Evolutionary conservation across 2,113 vertebrate species (phyloP).

Genomic region (Notechis scutatus): DNA sequence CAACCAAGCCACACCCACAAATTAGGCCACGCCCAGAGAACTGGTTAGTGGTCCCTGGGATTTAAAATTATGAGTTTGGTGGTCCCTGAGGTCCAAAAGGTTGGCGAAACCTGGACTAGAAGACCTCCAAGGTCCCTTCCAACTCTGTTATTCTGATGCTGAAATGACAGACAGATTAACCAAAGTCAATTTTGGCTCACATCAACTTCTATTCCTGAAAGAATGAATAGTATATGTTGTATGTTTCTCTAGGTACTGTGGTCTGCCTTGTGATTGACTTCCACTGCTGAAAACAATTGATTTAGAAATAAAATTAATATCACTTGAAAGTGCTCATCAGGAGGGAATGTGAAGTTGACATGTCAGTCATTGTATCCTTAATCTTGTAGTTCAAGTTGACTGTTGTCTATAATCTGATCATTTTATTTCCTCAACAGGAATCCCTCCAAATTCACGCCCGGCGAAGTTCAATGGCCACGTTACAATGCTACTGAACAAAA

Average conservation of each 20-base stretch:
- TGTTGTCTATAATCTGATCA: neutral
- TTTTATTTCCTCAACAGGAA: neutral
- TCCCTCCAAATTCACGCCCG: neutral
- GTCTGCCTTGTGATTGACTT: neutral
- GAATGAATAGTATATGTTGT: neutral
- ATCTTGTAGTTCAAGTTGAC: neutral
- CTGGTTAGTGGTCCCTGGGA: no score
- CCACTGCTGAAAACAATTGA: neutral
- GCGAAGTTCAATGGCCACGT: neutral
- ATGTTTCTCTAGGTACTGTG: neutral
- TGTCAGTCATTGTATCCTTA: no score
- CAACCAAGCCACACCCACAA: no score
- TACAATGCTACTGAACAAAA: constrained; percentile 6
- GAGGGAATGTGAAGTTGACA: neutral
- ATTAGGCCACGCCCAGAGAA: no score
- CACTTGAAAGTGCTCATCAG: neutral
- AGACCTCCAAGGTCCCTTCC: neutral
- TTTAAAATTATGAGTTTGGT: no score
- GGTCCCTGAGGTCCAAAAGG: no score
- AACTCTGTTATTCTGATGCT: neutral
- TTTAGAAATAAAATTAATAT: neutral
- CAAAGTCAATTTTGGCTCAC: neutral
- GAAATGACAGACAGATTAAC: neutral
- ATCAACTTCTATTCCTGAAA: neutral
- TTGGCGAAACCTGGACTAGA: no score